phyloP scores from a whole-genome alignment of 2,113 vertebrate species.

The Lycaon pictus region DNA sequence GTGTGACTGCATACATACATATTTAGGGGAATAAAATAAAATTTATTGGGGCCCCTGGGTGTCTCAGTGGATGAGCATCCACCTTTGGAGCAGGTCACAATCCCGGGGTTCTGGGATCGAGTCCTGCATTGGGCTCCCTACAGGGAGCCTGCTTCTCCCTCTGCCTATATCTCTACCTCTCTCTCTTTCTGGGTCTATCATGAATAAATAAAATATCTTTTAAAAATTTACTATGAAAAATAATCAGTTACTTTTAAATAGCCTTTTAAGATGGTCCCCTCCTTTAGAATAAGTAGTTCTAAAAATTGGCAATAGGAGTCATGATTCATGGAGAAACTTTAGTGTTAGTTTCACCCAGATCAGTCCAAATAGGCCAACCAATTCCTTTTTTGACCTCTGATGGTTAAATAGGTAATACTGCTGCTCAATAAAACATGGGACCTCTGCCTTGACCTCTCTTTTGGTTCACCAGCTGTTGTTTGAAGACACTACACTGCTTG shows the following conservation, averaged over 20 bases:
- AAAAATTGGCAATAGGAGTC: background rate
- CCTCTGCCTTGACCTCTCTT: slow-evolving; percentile 38
- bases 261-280: background rate
- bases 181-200: too few species aligned
- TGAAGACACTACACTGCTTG: background rate
- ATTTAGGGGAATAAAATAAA: slow-evolving; percentile 28
- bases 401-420: slow-evolving; percentile 2
- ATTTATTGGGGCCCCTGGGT: background rate
- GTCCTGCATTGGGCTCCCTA: too few species aligned
- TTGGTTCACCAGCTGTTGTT: slow-evolving; percentile 15
- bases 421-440: slow-evolving; percentile 36
- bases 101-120: too few species aligned
- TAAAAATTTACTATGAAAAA: too few species aligned
- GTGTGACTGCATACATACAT: background rate
- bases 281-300: background rate
- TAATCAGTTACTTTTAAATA: background rate
- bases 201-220: too few species aligned
- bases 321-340: background rate
- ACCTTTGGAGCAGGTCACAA: too few species aligned
- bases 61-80: too few species aligned
- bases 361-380: slow-evolving; percentile 43
- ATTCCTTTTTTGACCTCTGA: slow-evolving; percentile 10
- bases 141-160: too few species aligned
- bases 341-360: slow-evolving; percentile 13
- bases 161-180: too few species aligned